Percentiles rank a stretch among this genome's conserved stretches.
Evolutionary conservation across 2,888 invertebrate genomes (phyloP).

Genomic region (Leptinotarsa haldemani): DNA sequence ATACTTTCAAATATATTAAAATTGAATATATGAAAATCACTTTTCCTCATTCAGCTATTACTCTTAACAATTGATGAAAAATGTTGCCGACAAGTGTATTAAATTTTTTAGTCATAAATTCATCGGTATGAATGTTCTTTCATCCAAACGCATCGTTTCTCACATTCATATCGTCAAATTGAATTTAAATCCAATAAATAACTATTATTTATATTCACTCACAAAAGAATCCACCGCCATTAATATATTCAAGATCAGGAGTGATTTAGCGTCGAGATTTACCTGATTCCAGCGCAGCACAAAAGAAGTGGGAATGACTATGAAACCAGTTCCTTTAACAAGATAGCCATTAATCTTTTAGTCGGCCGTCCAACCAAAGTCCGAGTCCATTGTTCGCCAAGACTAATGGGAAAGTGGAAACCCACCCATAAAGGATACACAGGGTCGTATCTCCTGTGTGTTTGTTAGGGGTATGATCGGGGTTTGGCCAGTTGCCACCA

Average conservation of each 20-base stretch:
- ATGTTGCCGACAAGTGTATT: neutral
- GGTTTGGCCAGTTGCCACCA: neutral
- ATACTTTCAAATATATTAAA: too few species aligned
- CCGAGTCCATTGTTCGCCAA: conserved; percentile 57
- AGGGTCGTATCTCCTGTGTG: conserved; percentile 2
- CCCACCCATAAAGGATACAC: conserved; percentile 54
- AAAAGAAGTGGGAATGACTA: conserved; percentile 39
- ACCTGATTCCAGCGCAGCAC: conserved; percentile 36
- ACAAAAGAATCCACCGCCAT: conserved; percentile 36
- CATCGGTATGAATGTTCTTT: conserved; percentile 1
- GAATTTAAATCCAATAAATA: conserved; percentile 40
- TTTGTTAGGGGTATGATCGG: neutral
- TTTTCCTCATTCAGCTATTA: too few species aligned
- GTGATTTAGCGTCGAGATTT: conserved; percentile 32
- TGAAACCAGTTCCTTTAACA: conserved; percentile 39
- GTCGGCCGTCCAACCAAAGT: conserved; percentile 55
- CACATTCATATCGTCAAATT: conserved; percentile 31
- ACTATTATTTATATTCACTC: conserved; percentile 34
- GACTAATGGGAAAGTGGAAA: conserved; percentile 58
- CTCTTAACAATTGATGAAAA: neutral
- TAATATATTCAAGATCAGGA: conserved; percentile 35
- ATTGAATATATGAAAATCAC: too few species aligned
- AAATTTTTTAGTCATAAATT: conserved; percentile 20
- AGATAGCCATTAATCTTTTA: conserved; percentile 59
- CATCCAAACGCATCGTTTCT: conserved; percentile 22